These are phyloP conservation scores for Pheosia tremula DNA, from an alignment of 2,888 invertebrate species.

Conservation along the genomic window DNA sequence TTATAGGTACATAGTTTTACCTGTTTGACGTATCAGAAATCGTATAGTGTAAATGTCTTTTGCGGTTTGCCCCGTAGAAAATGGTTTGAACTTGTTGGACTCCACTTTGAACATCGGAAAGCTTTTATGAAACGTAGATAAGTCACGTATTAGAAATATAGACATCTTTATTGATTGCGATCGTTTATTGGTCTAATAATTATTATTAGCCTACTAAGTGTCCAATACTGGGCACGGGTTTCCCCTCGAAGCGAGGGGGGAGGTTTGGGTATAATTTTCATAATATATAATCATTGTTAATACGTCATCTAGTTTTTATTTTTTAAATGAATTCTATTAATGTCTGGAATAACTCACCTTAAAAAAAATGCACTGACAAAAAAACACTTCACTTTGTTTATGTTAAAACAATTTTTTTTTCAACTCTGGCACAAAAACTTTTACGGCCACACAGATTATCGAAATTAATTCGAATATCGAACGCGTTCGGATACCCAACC, in stretches of 20 bases:
- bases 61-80: background rate
- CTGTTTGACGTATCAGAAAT: background rate
- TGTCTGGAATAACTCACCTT: constrained; percentile 10
- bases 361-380: constrained; percentile 25
- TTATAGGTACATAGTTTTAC: background rate
- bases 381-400: constrained; percentile 29
- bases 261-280: no score
- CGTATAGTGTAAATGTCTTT: background rate
- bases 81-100: background rate
- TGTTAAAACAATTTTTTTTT: constrained; percentile 17
- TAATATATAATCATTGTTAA: no score
- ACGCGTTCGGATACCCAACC: constrained; percentile 51
- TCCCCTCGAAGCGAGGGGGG: no score
- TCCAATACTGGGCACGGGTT: no score
- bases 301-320: no score
- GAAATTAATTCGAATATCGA: constrained; percentile 36
- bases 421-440: constrained; percentile 26
- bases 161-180: background rate
- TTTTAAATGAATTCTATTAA: background rate
- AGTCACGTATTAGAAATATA: constrained; percentile 2
- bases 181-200: background rate
- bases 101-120: constrained; percentile 6
- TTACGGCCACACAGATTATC: constrained; percentile 28
- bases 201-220: no score
- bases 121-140: constrained; percentile 9